Percentiles rank a stretch among this genome's conserved stretches.
Conservation (phyloP, 2,113 vertebrate species). For the Salminus brasiliensis region DNA sequence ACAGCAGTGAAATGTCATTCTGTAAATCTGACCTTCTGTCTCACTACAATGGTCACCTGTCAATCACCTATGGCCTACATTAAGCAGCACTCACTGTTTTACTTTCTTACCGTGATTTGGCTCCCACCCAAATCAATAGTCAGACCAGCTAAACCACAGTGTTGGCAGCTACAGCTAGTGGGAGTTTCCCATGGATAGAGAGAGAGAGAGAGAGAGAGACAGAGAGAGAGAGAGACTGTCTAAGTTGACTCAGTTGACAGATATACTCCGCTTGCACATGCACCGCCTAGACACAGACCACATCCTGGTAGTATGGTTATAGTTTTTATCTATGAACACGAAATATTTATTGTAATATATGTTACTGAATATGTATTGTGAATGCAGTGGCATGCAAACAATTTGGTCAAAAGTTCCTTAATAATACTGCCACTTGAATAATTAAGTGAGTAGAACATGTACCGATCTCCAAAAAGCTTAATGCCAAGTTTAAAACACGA, state of each 20-base stretch:
- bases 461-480: too few species aligned
- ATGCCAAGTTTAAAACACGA: too few species aligned
- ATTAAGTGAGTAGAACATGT: too few species aligned
- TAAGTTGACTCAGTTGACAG: conserved; percentile 28
- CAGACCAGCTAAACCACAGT: conserved; percentile 65
- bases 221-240: background rate
- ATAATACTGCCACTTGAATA: too few species aligned
- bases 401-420: too few species aligned
- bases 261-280: conserved; percentile 11
- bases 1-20: background rate
- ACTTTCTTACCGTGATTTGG: conserved; percentile 47
- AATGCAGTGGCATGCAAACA: too few species aligned
- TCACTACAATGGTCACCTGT: conserved; percentile 20
- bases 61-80: conserved; percentile 1
- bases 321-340: too few species aligned
- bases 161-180: conserved; percentile 52
- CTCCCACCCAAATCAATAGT: conserved; percentile 55
- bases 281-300: background rate
- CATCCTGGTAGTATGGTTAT: background rate
- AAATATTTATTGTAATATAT: too few species aligned
- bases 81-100: conserved; percentile 17
- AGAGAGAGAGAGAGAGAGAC: conserved; percentile 12
- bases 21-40: background rate
- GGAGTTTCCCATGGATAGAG: conserved; percentile 51
- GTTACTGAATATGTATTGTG: too few species aligned